Evolutionary conservation across 35 echinoderm and acorn worm genomes (phyloP).

Genomic region (Ophioderma brevispina): DNA sequence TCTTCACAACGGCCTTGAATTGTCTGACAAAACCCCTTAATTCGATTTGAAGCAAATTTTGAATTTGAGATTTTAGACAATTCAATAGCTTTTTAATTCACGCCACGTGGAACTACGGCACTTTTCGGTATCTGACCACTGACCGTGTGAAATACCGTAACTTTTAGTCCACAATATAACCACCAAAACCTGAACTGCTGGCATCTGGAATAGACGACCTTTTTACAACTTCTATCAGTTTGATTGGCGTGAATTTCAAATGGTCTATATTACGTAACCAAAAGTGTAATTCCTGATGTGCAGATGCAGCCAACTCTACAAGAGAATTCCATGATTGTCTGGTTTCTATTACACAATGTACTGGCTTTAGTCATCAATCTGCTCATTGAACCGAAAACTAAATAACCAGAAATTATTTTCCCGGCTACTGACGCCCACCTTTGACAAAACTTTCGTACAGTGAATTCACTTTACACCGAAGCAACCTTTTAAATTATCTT

Average conservation of each 20-base stretch:
- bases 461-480: background rate
- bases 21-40: slow-evolving; percentile 28
- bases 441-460: background rate
- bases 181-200: slow-evolving; percentile 25
- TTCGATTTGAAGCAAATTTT: background rate
- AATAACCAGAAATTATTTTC: slow-evolving; percentile 35
- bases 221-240: too few relatives aligned
- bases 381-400: slow-evolving; percentile 1
- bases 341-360: background rate
- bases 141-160: background rate
- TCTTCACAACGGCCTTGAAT: slow-evolving; percentile 6
- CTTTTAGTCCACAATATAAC: slow-evolving; percentile 13
- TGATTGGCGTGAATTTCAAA: background rate
- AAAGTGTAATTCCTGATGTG: background rate
- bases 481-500: background rate
- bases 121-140: slow-evolving; percentile 1
- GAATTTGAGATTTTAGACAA: background rate
- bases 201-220: slow-evolving; percentile 26
- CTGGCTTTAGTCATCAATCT: slow-evolving; percentile 25
- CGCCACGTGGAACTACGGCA: slow-evolving; percentile 33
- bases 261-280: background rate
- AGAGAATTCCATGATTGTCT: background rate
- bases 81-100: slow-evolving; percentile 35
- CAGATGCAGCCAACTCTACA: background rate
- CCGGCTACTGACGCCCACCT: background rate